Percentiles rank a stretch among this genome's conserved stretches.
Conservation (phyloP, 2,113 vertebrate species). For the Sander vitreus region DNA sequence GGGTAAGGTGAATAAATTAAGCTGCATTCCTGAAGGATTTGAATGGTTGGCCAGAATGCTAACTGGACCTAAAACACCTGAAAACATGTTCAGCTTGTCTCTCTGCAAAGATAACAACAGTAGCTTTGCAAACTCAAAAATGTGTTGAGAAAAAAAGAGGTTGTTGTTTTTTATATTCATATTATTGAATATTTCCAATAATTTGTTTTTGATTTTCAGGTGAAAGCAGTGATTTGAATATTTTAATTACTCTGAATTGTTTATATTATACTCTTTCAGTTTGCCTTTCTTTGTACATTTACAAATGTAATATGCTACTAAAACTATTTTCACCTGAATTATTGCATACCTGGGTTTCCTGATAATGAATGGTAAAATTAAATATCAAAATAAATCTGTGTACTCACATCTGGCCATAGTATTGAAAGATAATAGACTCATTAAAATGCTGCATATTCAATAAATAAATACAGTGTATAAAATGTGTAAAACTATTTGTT, state of each 20-base stretch:
- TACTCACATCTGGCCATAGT: not conserved
- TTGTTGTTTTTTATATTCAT: slow-evolving; percentile 8
- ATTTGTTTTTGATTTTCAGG: not conserved
- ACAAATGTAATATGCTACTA: slow-evolving; percentile 11
- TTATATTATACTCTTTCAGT: not conserved
- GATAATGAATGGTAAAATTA: not conserved
- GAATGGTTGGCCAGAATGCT: not conserved
- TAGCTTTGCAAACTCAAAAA: slow-evolving; percentile 2
- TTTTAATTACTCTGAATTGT: slow-evolving; percentile 14
- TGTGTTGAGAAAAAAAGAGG: not conserved
- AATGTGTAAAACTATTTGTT: slow-evolving; percentile 6
- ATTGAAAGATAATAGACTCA: not conserved
- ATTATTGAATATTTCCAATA: slow-evolving; percentile 2
- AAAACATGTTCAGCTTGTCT: slow-evolving; percentile 20
- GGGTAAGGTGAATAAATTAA: not conserved
- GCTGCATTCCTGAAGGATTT: slow-evolving; percentile 5
- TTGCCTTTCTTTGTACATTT: slow-evolving; percentile 30
- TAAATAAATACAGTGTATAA: slow-evolving; percentile 50
- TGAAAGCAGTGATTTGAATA: slow-evolving; percentile 9
- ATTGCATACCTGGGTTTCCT: slow-evolving; percentile 13
- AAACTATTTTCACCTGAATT: slow-evolving; percentile 24
- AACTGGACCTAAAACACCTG: not conserved
- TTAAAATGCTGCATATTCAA: not conserved
- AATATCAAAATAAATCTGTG: not conserved
- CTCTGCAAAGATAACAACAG: not conserved